phyloP scores from a whole-genome alignment of 1,140 invertebrate genomes.

The Agrypnia vestita region DNA sequence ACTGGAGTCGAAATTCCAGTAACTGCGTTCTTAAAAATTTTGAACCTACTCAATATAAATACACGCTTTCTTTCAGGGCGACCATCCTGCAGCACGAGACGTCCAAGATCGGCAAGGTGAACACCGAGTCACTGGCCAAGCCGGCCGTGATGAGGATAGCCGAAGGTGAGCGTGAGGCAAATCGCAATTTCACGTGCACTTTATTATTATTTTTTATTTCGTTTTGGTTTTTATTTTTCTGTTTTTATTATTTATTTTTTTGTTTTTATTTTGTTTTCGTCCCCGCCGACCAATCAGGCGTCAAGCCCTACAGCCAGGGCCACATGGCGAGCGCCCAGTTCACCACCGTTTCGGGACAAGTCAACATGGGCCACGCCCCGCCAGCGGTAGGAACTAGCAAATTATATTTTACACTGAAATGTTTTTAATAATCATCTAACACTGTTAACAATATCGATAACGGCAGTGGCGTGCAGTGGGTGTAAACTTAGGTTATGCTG shows the following conservation, averaged over 20 bases:
- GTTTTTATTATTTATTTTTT: conserved; percentile 13
- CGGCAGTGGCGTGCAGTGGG: too few relatives aligned
- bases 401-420: too few relatives aligned
- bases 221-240: conserved; percentile 1
- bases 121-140: conserved; percentile 92
- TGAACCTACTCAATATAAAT: too few relatives aligned
- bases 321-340: conserved; percentile 91
- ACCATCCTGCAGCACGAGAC: conserved; percentile 94
- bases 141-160: conserved; percentile 93
- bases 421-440: conserved; percentile 4
- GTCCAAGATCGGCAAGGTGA: conserved; percentile 84
- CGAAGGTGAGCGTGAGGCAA: conserved; percentile 85
- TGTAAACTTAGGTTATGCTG: too few relatives aligned
- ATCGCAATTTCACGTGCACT: too few relatives aligned
- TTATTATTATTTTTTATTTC: too few relatives aligned
- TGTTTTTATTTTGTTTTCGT: conserved; percentile 4
- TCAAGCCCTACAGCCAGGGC: conserved; percentile 86
- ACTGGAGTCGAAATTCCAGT: too few relatives aligned
- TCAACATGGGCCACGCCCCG: conserved; percentile 90
- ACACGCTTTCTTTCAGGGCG: conserved; percentile 77
- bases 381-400: conserved; percentile 78
- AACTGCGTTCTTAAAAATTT: too few relatives aligned
- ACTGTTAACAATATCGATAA: conserved; percentile 13
- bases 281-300: conserved; percentile 73
- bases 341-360: conserved; percentile 91